These are phyloP conservation scores for Lycaena phlaeas DNA, from an alignment of 2,888 invertebrate genomes.

Conservation along the genomic window DNA sequence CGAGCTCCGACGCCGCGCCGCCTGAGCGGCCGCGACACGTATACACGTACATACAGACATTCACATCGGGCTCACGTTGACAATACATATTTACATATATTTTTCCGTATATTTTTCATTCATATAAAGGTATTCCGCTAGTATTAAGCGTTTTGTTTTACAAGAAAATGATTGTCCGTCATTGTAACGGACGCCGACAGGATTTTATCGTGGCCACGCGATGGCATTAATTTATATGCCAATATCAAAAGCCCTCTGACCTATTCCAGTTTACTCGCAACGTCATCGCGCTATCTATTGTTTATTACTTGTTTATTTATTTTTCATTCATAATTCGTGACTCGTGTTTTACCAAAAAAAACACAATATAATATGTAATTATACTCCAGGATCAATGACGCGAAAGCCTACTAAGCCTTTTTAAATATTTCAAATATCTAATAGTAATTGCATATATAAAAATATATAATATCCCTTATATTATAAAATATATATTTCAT, in stretches of 20 bases:
- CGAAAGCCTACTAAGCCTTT: too few species aligned
- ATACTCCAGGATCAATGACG: background rate
- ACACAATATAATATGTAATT: background rate
- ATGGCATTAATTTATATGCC: slow-evolving; percentile 19
- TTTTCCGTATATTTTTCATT: background rate
- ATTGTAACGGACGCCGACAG: slow-evolving; percentile 7
- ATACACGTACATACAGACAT: slow-evolving; percentile 34
- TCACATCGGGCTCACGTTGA: slow-evolving; percentile 3
- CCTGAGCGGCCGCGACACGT: slow-evolving; percentile 38
- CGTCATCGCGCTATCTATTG: slow-evolving; percentile 6
- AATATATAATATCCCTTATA: background rate
- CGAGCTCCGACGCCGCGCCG: slow-evolving; percentile 50
- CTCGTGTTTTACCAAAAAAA: background rate
- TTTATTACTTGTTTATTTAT: slow-evolving; percentile 15
- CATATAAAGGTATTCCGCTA: background rate
- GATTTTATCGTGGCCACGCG: slow-evolving; percentile 12
- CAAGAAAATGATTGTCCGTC: background rate
- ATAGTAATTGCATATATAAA: too few species aligned
- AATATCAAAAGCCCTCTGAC: slow-evolving; percentile 24
- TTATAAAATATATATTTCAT: slow-evolving; percentile 13
- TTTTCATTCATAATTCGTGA: slow-evolving; percentile 6
- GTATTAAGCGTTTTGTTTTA: too few species aligned
- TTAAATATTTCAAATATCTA: background rate
- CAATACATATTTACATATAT: background rate
- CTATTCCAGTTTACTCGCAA: slow-evolving; percentile 17